phyloP scores from a whole-genome alignment of 2,888 invertebrate species.

The Panzeria rudis region DNA sequence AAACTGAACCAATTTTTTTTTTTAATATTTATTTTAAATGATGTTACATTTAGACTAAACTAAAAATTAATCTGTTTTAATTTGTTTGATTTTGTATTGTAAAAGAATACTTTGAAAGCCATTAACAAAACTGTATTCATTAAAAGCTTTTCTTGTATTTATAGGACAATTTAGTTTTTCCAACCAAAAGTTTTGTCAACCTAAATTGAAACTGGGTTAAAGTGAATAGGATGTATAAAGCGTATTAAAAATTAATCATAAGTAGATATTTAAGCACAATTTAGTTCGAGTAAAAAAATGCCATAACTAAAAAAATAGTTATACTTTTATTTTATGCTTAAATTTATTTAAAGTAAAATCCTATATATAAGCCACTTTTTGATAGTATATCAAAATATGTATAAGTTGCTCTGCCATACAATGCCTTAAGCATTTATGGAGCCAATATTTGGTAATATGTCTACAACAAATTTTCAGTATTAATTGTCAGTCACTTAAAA shows the following conservation, averaged over 20 bases:
- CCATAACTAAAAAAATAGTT: background rate
- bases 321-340: background rate
- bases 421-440: no score
- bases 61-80: constrained; percentile 59
- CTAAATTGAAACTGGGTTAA: constrained; percentile 18
- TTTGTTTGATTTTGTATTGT: constrained; percentile 19
- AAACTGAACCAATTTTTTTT: constrained; percentile 16
- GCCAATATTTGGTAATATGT: no score
- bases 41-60: constrained; percentile 46
- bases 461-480: no score
- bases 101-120: constrained; percentile 42
- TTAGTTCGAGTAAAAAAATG: background rate
- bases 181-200: background rate
- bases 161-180: background rate
- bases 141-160: constrained; percentile 13
- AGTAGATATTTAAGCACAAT: background rate
- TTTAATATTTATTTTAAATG: constrained; percentile 53
- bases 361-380: no score
- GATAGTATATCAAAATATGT: no score
- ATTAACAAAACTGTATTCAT: constrained; percentile 34
- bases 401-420: no score
- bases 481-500: no score
- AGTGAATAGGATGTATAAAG: background rate
- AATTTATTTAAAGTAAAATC: no score
- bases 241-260: background rate